Percentiles rank a stretch among this genome's conserved stretches.
Conservation (phyloP, 2,113 vertebrate genomes). For the Stigmatopora argus region DNA sequence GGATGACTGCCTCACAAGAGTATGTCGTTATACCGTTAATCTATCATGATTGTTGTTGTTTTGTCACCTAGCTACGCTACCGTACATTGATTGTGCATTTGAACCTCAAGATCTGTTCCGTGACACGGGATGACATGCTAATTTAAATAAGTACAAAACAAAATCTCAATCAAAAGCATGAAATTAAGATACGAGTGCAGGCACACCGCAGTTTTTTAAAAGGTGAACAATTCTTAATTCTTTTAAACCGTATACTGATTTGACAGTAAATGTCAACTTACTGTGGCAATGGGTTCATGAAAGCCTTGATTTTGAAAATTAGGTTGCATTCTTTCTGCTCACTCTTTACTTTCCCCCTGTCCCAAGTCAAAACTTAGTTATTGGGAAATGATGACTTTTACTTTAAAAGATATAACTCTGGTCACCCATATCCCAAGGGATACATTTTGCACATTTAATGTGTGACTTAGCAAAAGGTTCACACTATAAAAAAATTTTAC, state of each 20-base stretch:
- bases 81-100: constrained; percentile 1
- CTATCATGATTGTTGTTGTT: constrained; percentile 27
- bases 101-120: not conserved
- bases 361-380: no score
- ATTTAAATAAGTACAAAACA: not conserved
- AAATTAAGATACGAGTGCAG: no score
- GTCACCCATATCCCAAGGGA: no score
- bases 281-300: no score
- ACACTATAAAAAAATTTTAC: not conserved
- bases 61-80: not conserved
- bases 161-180: not conserved
- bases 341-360: no score
- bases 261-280: not conserved
- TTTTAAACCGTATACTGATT: not conserved
- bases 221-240: not conserved
- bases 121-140: not conserved
- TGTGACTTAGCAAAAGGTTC: not conserved
- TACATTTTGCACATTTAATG: not conserved
- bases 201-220: not conserved
- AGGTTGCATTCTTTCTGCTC: no score
- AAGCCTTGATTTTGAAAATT: no score
- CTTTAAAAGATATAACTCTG: no score
- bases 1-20: constrained; percentile 13
- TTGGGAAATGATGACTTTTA: no score
- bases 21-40: constrained; percentile 9